phyloP scores from a whole-genome alignment of 2,797 vertebrate species.

The Manis crassicaudata region DNA sequence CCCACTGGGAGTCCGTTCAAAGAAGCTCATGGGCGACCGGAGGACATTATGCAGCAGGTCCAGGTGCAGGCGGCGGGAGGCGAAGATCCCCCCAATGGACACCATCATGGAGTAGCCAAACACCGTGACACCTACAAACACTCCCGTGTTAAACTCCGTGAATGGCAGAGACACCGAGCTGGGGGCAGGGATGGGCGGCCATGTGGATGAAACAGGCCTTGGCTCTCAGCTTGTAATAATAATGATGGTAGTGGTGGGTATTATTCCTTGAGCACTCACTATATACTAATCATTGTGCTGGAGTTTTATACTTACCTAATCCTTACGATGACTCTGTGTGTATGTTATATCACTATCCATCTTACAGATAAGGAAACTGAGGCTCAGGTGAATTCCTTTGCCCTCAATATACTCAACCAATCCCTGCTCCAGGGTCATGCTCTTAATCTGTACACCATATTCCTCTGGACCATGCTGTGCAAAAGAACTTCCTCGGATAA shows the following conservation, averaged over 20 bases:
- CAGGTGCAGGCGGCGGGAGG: conserved; percentile 92
- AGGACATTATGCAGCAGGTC: conserved; percentile 93
- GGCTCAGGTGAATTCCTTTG: background rate
- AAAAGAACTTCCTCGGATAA: fast-evolving
- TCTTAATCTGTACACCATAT: fast-evolving
- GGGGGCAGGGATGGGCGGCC: background rate
- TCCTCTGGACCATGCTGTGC: background rate
- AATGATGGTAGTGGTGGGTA: fast-evolving
- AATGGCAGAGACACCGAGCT: fast-evolving
- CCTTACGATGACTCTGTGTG: background rate
- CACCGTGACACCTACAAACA: conserved; percentile 89
- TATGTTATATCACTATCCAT: background rate
- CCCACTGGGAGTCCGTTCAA: conserved; percentile 96
- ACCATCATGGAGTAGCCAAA: conserved; percentile 93
- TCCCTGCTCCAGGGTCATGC: background rate
- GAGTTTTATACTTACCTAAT: background rate
- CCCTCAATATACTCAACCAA: background rate
- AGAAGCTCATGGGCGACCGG: conserved; percentile 95
- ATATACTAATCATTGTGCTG: fast-evolving
- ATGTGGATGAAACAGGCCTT: fast-evolving
- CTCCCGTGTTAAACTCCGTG: fast-evolving
- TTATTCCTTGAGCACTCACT: background rate
- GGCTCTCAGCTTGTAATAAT: background rate
- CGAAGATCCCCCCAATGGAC: conserved; percentile 94
- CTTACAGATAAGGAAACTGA: background rate